Evolutionary conservation across 2,888 invertebrate genomes (phyloP).

Genomic region (Tribolium freemani): DNA sequence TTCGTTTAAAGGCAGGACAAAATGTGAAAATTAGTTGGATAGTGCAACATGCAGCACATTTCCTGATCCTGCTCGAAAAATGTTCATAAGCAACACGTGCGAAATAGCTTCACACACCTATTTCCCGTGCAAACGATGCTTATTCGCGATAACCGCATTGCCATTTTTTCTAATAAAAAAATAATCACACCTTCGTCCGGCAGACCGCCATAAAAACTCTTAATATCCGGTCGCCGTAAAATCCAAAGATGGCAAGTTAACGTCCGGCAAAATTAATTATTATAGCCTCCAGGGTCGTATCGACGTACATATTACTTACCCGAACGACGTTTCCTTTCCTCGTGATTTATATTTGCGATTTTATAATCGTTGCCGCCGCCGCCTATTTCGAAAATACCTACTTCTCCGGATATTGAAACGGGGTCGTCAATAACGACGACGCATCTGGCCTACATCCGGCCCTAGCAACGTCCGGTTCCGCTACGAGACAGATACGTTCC

Average conservation of each 20-base stretch:
- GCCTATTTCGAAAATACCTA: constrained; percentile 9
- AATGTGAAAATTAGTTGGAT: too few relatives aligned
- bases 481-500: constrained; percentile 45
- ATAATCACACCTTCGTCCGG: constrained; percentile 12
- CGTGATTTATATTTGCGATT: neutral
- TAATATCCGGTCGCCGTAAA: constrained; percentile 35
- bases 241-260: constrained; percentile 30
- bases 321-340: constrained; percentile 11
- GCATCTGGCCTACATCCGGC: constrained; percentile 57
- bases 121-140: neutral
- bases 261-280: constrained; percentile 37
- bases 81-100: too few relatives aligned
- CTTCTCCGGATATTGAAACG: constrained; percentile 34
- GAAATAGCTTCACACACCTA: neutral
- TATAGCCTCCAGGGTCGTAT: constrained; percentile 25
- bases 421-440: constrained; percentile 56
- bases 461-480: constrained; percentile 50
- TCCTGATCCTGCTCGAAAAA: too few relatives aligned
- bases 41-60: too few relatives aligned
- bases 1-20: too few relatives aligned
- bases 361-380: neutral
- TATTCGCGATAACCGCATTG: constrained; percentile 10
- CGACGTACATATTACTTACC: constrained; percentile 27
- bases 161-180: constrained; percentile 12
- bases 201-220: constrained; percentile 17